Evolutionary conservation across 1,140 invertebrate species (phyloP), one percentile per base, ranked within the genome.

Genomic region (Myzus persicae): DNA sequence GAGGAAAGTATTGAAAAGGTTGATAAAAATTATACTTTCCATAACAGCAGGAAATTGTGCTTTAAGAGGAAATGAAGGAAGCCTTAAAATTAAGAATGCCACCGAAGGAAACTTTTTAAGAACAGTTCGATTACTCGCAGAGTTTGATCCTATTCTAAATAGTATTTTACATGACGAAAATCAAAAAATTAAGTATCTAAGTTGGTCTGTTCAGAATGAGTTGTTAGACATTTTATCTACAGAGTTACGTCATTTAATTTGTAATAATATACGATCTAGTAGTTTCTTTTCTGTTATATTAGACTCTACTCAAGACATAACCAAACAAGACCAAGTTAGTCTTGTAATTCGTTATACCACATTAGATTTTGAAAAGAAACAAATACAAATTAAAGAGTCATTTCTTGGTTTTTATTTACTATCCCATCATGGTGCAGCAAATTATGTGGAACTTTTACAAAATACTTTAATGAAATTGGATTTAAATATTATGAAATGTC

Each of bases 231-330:
- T 91, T 36, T 54, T 91, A 7, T 44, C 51, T 59, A 46, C 44
- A 20, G 26, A 88, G 18, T 46, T 88, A 36, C 44, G n/a, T n/a
- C 42, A 24, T 88, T n/a, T 88, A 46, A 88, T 88, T 46, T 88
- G 44, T 88, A 36, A 88, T 46, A 36, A 88, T 6, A 88, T 88
- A 31, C n/a, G 85, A 48, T 46, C 85, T 88, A 48, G 42, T 48
- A 44, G 18, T 44, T 88, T 44, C 5, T 88, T 46, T 88, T 54
- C 46, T 59, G 48, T 67, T 48, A 91, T 91, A n/a, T 31, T 91
- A 31, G 51, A 91, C 48, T 59, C 90, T 14, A 91, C 90, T 40
- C 90, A 91, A 91, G 51, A 67, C 22, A 67, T 91, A 40, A 59
- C 36, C 24, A 91, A 59, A 91, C 38, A 48, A 40, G 90, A 91